Evolutionary conservation across 2,113 vertebrate genomes (phyloP).

Genomic region (Rafetus swinhoei): DNA sequence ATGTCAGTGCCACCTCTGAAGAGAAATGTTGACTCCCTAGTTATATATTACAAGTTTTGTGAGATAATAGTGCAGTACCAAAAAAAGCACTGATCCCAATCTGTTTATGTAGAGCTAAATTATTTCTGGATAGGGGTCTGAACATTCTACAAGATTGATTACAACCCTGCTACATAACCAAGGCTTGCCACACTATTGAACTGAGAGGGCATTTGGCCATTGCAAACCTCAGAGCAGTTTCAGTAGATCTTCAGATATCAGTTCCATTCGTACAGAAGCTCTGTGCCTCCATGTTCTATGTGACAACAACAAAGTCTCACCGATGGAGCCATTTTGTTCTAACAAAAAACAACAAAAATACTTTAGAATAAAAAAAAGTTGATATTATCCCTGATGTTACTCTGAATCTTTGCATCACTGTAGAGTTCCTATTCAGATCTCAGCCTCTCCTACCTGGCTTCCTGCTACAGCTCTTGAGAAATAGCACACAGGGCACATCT

Average conservation of each 20-base stretch:
- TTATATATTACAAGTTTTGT: background rate
- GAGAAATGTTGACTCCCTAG: background rate
- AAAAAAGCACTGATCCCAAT: background rate
- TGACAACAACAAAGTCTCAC: background rate
- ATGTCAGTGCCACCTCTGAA: background rate
- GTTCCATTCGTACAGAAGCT: background rate
- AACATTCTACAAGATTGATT: background rate
- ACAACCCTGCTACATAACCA: background rate
- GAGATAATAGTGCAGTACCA: background rate
- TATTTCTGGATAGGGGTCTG: background rate
- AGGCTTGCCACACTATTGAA: background rate
- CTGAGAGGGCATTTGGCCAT: background rate
- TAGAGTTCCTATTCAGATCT: background rate
- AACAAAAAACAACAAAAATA: background rate
- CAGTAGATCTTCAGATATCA: accelerated
- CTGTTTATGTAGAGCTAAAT: background rate
- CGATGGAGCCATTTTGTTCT: background rate
- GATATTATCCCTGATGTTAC: background rate
- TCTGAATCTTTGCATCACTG: background rate
- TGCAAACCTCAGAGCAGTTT: background rate
- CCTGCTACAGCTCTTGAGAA: background rate
- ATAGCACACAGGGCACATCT: background rate
- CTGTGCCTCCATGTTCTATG: background rate
- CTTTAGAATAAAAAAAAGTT: background rate
- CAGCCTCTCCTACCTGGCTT: background rate